Base-by-base conservation (phyloP, 2,888 invertebrate species). In the Drosophila pegasa region DNA sequence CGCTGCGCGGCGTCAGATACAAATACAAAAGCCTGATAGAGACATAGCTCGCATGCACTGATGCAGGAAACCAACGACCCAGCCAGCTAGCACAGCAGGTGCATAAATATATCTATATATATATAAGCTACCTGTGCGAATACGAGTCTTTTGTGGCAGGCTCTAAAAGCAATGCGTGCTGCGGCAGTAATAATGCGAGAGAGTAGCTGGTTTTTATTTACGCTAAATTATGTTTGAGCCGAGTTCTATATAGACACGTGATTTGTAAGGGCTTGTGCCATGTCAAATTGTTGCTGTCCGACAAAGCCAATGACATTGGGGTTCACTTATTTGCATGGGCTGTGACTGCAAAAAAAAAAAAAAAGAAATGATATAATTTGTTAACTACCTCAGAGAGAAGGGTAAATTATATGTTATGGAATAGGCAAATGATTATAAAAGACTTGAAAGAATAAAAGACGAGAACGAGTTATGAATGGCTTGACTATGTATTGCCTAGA, bases 31-130 rank as follows among this genome's bases (percentile, higher is more conserved):
- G 71, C 72, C 72, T 81, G 82, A 85, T 87, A 87, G 82, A 82
- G 88, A 82, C 88, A 87, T 87, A 82, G 85, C 88, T 87, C 27
- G 79, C 67, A 81, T 64, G 76, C 82, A 82, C 63, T 75, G 78
- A 80, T 75, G 87, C 81, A 84, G 87, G 78, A 84, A 82, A 75
- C 81, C 78, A 66, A 58, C 57, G 50, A 43, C 56, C 48, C 83
- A 52, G 33, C 61, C 58, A 48, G 48, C 14, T 33, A 63, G 66
- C 71, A 54, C 56, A 75, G 68, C 72, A 71, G 76, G 81, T 80
- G 68, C 69, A 80, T 50, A 16, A 20, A 33, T 37, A 58, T 25
- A 37, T 22, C 40, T n/a, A 27, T 18, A 38, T 27, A 31, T 38
- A n/a, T 58, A 51, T 25, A n/a, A 25, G 14, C 0, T 9, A 35